A percentile compares a stretch with the other conserved stretches of the same genome.
Evolutionary conservation across 1,140 invertebrate species (phyloP).

Genomic region (Bombus sibiricus): DNA sequence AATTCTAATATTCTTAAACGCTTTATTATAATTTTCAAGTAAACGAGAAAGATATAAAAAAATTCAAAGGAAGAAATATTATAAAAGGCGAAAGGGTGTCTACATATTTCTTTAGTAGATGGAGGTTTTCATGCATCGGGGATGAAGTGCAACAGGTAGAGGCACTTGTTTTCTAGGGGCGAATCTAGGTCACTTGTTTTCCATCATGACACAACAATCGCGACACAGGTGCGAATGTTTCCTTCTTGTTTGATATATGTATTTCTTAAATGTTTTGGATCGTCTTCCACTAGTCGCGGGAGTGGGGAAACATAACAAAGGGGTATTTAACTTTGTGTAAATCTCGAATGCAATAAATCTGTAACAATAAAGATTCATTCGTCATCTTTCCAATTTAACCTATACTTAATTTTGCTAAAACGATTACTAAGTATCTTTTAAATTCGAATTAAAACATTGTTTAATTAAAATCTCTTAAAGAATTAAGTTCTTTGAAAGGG

Average conservation of each 20-base stretch:
- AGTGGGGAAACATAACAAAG: background rate
- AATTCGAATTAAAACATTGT: too few species aligned
- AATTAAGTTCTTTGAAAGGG: too few species aligned
- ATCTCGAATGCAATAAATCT: background rate
- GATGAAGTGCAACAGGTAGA: slow-evolving; percentile 64
- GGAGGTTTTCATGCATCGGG: slow-evolving; percentile 14
- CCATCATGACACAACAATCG: slow-evolving; percentile 4
- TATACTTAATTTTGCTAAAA: too few species aligned
- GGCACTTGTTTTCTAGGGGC: background rate
- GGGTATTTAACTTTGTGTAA: background rate
- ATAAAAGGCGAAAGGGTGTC: background rate
- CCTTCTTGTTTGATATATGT: background rate
- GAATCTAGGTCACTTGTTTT: slow-evolving; percentile 42
- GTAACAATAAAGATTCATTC: background rate
- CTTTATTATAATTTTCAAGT: background rate
- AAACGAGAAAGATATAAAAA: too few species aligned
- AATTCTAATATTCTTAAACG: too few species aligned
- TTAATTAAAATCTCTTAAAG: too few species aligned
- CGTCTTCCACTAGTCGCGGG: background rate
- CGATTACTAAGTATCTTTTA: too few species aligned
- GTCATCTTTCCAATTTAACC: too few species aligned
- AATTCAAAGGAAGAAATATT: background rate
- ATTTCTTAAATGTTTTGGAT: background rate
- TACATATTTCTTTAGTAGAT: background rate
- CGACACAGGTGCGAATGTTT: slow-evolving; percentile 6